Evolutionary conservation across 2,113 vertebrate species (phyloP).

Genomic region (Elephantulus edwardii): DNA sequence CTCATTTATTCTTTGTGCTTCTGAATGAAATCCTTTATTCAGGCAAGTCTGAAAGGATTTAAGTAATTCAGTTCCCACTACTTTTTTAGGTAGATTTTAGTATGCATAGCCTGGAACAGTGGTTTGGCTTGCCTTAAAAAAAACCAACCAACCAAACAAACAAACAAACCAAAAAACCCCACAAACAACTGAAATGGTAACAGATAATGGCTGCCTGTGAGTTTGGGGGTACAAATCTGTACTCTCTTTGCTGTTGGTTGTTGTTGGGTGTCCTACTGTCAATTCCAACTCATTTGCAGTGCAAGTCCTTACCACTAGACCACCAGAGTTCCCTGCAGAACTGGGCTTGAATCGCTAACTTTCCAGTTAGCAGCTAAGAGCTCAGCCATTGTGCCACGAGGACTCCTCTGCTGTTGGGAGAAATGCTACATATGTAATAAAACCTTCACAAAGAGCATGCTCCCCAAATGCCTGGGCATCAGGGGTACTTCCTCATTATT

Average conservation of each 20-base stretch:
- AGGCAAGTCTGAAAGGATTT: slow-evolving; percentile 67
- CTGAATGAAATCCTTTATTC: slow-evolving; percentile 65
- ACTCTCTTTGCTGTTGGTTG: background rate
- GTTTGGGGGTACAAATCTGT: background rate
- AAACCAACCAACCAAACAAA: no score
- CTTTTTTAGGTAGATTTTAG: slow-evolving; percentile 62
- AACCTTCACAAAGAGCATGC: background rate
- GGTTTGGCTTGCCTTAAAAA: background rate
- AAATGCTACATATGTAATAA: background rate
- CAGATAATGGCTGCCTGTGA: background rate
- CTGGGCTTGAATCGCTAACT: background rate
- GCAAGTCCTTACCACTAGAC: background rate
- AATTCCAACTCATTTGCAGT: background rate
- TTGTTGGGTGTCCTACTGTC: background rate
- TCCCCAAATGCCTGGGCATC: background rate
- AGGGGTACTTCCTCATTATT: background rate
- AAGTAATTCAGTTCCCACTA: slow-evolving; percentile 50
- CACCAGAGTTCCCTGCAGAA: background rate
- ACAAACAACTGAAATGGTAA: no score
- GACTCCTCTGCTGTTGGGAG: background rate
- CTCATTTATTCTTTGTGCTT: slow-evolving; percentile 50
- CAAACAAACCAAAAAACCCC: no score
- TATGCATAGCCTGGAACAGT: slow-evolving; percentile 47
- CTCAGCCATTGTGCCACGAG: background rate
- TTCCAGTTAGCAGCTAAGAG: background rate